Evolutionary conservation across 2,888 invertebrate species (phyloP), one percentile per base, ranked within the genome.

Genomic region (Cerceris rybyensis): DNA sequence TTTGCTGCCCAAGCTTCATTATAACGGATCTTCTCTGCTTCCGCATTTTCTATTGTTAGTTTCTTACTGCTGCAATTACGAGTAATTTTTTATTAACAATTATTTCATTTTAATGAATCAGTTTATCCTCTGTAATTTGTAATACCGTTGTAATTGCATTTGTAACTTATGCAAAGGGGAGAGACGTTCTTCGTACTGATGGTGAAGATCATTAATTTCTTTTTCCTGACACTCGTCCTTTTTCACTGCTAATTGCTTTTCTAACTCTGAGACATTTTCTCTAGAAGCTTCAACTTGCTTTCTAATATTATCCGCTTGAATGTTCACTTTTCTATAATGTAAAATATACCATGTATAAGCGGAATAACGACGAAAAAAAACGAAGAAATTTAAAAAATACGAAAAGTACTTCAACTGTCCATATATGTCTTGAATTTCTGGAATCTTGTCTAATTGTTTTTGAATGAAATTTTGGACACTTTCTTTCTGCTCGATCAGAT

Each of bases 401-500:
- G 60, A 61, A 61, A 74, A 73, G 39, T 79, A 90, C 88, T 76
- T 80, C 5, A 84, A 58, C 8, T 75, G 58, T 28, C 78, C 73
- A 57, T 75, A 61, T 39, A 39, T 54, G 50, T 87, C 77, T 5
- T 52, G 70, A 2, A 87, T 49, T 70, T 84, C 78, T 11, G 49
- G n/a, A 39, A 85, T 69, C 42, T 84, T 83, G 0, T 80, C 63
- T 39, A 83, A 66, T 54, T 82, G 75, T 41, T 86, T 80, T 7
- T 78, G 68, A 2, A 87, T 69, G 41, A 88, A 64, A 13, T 55
- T 42, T 39, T 84, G 17, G 39, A 75, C 61, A 14, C 69, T 80
- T 6, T 84, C 83, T 7, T 81, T 68, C 8, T 81, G 82, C 49
- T 85, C 81, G 5, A 88, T 82, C 14, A 83, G 73, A 0, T 79